phyloP scores from a whole-genome alignment of 2,888 invertebrate genomes.

The Lepidochitona cinerea region DNA sequence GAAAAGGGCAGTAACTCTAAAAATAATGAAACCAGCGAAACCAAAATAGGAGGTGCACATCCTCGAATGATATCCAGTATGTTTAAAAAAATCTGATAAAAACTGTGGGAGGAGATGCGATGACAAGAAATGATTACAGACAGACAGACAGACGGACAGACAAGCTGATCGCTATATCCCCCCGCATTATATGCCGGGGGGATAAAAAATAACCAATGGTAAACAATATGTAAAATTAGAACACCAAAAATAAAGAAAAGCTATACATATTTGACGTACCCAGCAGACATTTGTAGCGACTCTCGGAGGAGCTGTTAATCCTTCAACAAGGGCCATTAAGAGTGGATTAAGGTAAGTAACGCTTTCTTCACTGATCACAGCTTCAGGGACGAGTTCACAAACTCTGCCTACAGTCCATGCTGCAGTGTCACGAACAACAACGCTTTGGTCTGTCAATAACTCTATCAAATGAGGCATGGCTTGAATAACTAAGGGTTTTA shows the following conservation, averaged over 20 bases:
- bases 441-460: slow-evolving; percentile 93
- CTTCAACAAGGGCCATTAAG: slow-evolving; percentile 75
- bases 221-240: not conserved
- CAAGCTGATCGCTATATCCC: no score
- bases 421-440: slow-evolving; percentile 95
- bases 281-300: slow-evolving; percentile 99
- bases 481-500: slow-evolving; percentile 95
- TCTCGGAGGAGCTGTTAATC: slow-evolving; percentile 90
- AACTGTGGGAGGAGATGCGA: no score
- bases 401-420: slow-evolving; percentile 99
- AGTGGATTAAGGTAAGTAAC: slow-evolving; percentile 86
- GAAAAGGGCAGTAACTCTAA: no score
- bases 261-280: slow-evolving; percentile 74
- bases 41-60: no score
- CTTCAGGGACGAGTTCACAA: slow-evolving; percentile 96
- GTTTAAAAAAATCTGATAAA: no score
- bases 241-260: not conserved
- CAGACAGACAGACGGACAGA: no score
- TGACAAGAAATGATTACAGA: no score
- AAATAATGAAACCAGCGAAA: no score
- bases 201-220: not conserved
- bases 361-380: slow-evolving; percentile 88
- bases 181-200: no score
- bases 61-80: no score
- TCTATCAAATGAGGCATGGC: slow-evolving; percentile 97